These are phyloP conservation scores for Saguinus midas DNA, from an alignment of 2,113 vertebrate species.

Conservation along the genomic window DNA sequence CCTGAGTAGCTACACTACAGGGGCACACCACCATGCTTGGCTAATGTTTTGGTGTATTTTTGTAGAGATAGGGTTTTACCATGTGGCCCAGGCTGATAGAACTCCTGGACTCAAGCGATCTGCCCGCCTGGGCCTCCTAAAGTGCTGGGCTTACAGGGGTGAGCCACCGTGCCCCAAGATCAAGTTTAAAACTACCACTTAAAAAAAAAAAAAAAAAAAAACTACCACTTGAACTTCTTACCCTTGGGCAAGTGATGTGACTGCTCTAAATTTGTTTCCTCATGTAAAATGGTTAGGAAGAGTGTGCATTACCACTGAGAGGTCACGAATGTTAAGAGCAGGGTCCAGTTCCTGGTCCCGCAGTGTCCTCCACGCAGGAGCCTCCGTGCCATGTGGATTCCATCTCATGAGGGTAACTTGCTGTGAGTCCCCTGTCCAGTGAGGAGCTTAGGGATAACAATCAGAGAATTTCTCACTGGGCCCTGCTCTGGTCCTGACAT, in stretches of 20 bases:
- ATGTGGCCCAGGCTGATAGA: too few relatives aligned
- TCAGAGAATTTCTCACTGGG: neutral
- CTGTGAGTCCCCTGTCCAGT: neutral
- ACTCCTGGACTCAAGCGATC: too few relatives aligned
- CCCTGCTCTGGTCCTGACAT: accelerated
- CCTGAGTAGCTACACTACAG: too few relatives aligned
- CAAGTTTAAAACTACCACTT: neutral
- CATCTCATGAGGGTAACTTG: neutral
- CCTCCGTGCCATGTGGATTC: neutral
- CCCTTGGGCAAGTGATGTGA: neutral
- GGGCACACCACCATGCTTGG: too few relatives aligned
- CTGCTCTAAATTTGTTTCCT: neutral
- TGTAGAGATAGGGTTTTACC: too few relatives aligned
- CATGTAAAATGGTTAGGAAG: neutral
- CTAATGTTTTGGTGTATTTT: too few relatives aligned
- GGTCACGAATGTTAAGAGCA: neutral
- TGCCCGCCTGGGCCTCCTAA: too few relatives aligned
- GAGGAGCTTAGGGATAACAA: neutral
- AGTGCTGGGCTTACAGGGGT: too few relatives aligned
- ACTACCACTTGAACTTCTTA: neutral
- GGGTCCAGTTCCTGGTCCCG: accelerated
- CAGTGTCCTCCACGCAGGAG: neutral
- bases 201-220: too few relatives aligned
- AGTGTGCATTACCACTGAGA: too few relatives aligned
- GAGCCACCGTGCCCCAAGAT: too few relatives aligned